phyloP scores from a whole-genome alignment of 2,797 vertebrate genomes.

The Oreonectes daqikongensis region DNA sequence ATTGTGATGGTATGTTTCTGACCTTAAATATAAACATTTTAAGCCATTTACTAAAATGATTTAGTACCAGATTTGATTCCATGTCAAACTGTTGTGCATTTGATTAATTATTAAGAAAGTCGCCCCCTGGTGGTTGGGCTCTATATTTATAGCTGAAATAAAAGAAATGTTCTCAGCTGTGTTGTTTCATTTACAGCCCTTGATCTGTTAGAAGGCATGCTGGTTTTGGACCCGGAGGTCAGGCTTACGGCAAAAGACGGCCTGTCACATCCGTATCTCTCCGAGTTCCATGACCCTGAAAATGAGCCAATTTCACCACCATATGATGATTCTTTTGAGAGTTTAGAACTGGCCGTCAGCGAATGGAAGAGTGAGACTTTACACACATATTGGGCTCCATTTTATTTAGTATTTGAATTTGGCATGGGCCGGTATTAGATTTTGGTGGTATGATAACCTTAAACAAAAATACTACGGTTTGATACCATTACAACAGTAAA shows the following conservation, averaged over 20 bases:
- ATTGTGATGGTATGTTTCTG: constrained; percentile 65
- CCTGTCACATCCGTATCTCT: constrained; percentile 76
- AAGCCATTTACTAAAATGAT: background rate
- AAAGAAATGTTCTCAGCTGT: too few species aligned
- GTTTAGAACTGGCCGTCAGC: constrained; percentile 73
- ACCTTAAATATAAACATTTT: background rate
- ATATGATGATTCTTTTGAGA: constrained; percentile 85
- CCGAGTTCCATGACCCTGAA: constrained; percentile 78
- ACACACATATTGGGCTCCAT: background rate
- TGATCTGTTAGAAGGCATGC: constrained; percentile 78
- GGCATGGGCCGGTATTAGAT: too few species aligned
- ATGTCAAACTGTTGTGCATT: background rate
- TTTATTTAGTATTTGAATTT: constrained; percentile 2
- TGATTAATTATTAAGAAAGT: background rate
- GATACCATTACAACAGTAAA: too few species aligned
- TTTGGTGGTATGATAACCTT: too few species aligned
- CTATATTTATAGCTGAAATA: too few species aligned
- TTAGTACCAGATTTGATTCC: too few species aligned
- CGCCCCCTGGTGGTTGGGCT: constrained; percentile 18
- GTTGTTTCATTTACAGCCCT: constrained; percentile 67
- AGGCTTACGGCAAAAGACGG: constrained; percentile 76
- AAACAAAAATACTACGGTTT: too few species aligned
- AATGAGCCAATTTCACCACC: constrained; percentile 71
- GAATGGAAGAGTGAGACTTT: constrained; percentile 81
- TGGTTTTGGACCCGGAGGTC: constrained; percentile 79